Base-by-base conservation (phyloP, 2,888 invertebrate species). In the Melieria picta region DNA sequence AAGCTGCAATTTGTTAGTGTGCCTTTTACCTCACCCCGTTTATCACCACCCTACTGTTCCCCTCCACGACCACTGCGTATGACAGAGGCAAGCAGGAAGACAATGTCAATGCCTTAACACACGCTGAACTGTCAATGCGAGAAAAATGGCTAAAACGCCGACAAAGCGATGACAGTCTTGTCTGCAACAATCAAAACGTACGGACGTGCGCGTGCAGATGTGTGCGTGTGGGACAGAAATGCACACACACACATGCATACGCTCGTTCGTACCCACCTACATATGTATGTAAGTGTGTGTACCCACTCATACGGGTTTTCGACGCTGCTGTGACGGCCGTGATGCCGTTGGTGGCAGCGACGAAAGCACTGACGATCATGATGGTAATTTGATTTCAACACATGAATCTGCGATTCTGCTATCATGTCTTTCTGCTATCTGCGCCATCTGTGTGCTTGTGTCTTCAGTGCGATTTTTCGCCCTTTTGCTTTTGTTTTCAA, bases 341-440 rank as follows among this genome's bases (percentile, higher is more conserved):
- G 30, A 30, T 30, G 30, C n/a, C 45, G 43, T 10, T 10, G 42
- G 60, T 30, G 43, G 7, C 10, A 4, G 60, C 60, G 60, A 7
- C 7, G 9, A n/a, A 9, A n/a, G 63, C 46, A 62, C 16, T 62
- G 50, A 64, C 50, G 50, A 64, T 64, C 64, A 67, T 67, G 60
- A 67, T 67, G 67, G 67, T 60, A 60, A 67, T 67, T 67, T 67
- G 67, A 67, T 67, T 67, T 58, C 67, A 67, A 60, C 58, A 67
- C 67, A 60, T 67, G 67, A 67, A 60, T 60, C 64, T 64, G 43
- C 42, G 64, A 64, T 43, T 64, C 30, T 30, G 30, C 30, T 30
- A 30, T 30, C 30, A 30, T 30, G 30, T 30, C 30, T 30, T 30
- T 30, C 30, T 30, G 30, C 30, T 30, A 30, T 30, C 30, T 30